These are phyloP conservation scores for Emydoidea blandingii DNA, from an alignment of 2,797 vertebrate species.

Conservation along the genomic window DNA sequence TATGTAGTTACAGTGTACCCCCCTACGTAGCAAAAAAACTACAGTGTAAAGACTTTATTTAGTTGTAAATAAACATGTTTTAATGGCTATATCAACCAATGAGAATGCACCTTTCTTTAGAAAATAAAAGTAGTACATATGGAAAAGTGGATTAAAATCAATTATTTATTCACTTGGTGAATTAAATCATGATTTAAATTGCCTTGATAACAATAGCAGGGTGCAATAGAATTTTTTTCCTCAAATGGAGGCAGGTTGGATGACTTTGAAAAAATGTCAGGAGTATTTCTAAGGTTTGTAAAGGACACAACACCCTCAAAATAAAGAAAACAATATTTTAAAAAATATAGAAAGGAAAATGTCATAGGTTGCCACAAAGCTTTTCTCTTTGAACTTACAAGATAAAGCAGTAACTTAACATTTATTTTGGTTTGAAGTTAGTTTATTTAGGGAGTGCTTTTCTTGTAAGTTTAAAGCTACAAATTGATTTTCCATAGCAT, in stretches of 20 bases:
- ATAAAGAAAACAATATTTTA: background rate
- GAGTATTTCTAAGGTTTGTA: background rate
- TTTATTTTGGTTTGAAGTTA: background rate
- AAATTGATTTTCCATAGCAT: background rate
- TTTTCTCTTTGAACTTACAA: background rate
- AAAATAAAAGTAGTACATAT: background rate
- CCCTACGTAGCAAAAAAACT: background rate
- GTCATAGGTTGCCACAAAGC: background rate
- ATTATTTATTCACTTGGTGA: background rate
- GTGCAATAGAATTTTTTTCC: slow-evolving; percentile 19
- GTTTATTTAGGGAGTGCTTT: background rate
- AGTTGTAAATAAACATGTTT: background rate
- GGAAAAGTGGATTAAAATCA: background rate
- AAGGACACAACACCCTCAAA: background rate
- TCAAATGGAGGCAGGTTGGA: background rate
- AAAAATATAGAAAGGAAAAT: background rate
- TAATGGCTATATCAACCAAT: background rate
- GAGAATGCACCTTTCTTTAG: background rate
- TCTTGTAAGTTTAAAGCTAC: background rate
- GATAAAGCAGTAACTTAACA: background rate
- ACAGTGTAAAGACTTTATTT: background rate
- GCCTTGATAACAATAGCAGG: background rate
- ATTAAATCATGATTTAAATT: background rate
- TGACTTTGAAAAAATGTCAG: background rate
- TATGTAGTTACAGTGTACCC: background rate